Conservation (phyloP, 1,140 invertebrate species). For the Manduca sexta region DNA sequence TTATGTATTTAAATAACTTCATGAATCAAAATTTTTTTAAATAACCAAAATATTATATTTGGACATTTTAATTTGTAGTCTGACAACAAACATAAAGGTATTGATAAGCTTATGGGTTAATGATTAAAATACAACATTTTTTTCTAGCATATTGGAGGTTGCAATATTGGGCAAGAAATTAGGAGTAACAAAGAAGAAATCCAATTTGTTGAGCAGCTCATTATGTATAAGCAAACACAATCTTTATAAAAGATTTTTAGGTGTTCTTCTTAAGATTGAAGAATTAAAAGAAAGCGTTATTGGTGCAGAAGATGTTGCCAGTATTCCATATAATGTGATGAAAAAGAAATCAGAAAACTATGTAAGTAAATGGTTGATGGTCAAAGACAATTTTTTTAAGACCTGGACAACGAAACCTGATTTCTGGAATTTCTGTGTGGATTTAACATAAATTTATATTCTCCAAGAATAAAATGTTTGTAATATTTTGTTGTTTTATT, state of each 20-base stretch:
- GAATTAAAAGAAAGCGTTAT: conserved; percentile 35
- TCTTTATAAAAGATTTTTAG: conserved; percentile 75
- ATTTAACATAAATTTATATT: conserved; percentile 8
- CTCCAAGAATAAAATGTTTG: too few relatives aligned
- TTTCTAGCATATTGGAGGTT: conserved; percentile 79
- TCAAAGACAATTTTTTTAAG: conserved; percentile 72
- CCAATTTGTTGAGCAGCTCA: conserved; percentile 66
- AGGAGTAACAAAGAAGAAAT: conserved; percentile 85
- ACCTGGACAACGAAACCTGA: conserved; percentile 75
- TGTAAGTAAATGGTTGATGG: conserved; percentile 58
- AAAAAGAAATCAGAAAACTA: conserved; percentile 68
- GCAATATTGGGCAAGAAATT: conserved; percentile 86
- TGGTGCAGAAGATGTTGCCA: conserved; percentile 26
- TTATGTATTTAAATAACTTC: too few relatives aligned
- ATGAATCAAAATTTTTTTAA: too few relatives aligned
- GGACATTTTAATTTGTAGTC: too few relatives aligned
- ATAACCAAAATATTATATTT: too few relatives aligned
- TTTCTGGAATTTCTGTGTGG: conserved; percentile 59
- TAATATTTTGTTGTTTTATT: too few relatives aligned
- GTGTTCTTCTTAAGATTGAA: conserved; percentile 53
- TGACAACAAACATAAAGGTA: too few relatives aligned
- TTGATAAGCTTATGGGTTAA: too few relatives aligned
- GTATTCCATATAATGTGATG: conserved; percentile 63
- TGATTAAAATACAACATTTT: conserved; percentile 1
- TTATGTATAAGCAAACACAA: conserved; percentile 79